Evolutionary conservation across 2,888 invertebrate genomes (phyloP).

Genomic region (Oxyteleia sp.): DNA sequence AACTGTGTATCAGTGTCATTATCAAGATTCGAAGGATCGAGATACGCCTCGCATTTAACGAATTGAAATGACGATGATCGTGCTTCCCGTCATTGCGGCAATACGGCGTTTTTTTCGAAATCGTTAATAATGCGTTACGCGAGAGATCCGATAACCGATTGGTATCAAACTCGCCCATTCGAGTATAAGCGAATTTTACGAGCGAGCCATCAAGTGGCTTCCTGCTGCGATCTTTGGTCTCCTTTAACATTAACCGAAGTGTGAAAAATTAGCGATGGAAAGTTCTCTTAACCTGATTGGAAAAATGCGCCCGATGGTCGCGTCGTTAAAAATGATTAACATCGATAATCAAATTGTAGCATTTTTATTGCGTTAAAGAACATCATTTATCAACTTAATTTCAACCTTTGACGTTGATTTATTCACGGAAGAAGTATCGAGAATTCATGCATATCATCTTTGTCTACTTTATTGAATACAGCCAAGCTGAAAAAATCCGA

Average conservation of each 20-base stretch:
- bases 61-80: slow-evolving; percentile 66
- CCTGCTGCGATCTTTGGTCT: slow-evolving; percentile 66
- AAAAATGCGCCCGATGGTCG: slow-evolving; percentile 41
- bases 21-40: slow-evolving; percentile 66
- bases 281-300: slow-evolving; percentile 29
- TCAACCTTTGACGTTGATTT: slow-evolving; percentile 8
- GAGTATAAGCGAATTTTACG: slow-evolving; percentile 73
- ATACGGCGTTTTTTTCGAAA: slow-evolving; percentile 54
- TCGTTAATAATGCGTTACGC: slow-evolving; percentile 72
- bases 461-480: slow-evolving; percentile 11
- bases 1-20: slow-evolving; percentile 74
- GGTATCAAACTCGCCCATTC: slow-evolving; percentile 68
- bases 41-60: slow-evolving; percentile 63
- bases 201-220: slow-evolving; percentile 68
- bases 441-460: not conserved
- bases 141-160: slow-evolving; percentile 68
- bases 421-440: slow-evolving; percentile 14
- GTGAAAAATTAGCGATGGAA: slow-evolving; percentile 67
- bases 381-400: slow-evolving; percentile 35
- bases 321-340: slow-evolving; percentile 57
- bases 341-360: slow-evolving; percentile 17
- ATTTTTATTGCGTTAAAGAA: slow-evolving; percentile 30
- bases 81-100: slow-evolving; percentile 60
- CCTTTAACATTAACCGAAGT: slow-evolving; percentile 58
- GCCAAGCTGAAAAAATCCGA: no score